phyloP scores from a whole-genome alignment of 2,888 invertebrate species.

The Eupithecia subfuscata region DNA sequence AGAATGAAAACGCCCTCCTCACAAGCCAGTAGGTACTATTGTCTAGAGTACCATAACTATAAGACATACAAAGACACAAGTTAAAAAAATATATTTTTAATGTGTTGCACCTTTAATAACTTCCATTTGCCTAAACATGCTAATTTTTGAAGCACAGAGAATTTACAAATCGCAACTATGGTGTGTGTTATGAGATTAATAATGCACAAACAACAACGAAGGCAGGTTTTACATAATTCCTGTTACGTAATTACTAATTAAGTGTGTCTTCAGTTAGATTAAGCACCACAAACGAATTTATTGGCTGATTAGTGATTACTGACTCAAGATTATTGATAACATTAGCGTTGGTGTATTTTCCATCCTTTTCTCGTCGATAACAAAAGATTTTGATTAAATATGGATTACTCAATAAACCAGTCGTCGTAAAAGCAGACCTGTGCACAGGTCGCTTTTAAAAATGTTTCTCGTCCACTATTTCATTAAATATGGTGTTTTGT shows the following conservation, averaged over 20 bases:
- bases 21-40: too few relatives aligned
- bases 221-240: background rate
- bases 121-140: background rate
- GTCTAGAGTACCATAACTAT: too few relatives aligned
- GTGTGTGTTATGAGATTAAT: background rate
- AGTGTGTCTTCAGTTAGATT: background rate
- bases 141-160: background rate
- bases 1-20: too few relatives aligned
- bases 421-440: background rate
- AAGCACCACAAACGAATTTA: background rate
- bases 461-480: background rate
- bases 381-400: background rate
- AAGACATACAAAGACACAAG: too few relatives aligned
- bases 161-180: background rate
- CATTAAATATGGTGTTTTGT: conserved; percentile 3
- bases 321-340: background rate
- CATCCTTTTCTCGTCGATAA: background rate
- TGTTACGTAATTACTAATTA: background rate
- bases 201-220: background rate
- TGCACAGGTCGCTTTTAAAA: background rate
- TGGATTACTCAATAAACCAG: background rate
- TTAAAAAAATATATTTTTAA: background rate
- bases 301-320: background rate
- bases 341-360: background rate
- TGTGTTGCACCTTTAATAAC: background rate